phyloP scores from a whole-genome alignment of 2,888 invertebrate genomes.

The Drosophila basisetae region DNA sequence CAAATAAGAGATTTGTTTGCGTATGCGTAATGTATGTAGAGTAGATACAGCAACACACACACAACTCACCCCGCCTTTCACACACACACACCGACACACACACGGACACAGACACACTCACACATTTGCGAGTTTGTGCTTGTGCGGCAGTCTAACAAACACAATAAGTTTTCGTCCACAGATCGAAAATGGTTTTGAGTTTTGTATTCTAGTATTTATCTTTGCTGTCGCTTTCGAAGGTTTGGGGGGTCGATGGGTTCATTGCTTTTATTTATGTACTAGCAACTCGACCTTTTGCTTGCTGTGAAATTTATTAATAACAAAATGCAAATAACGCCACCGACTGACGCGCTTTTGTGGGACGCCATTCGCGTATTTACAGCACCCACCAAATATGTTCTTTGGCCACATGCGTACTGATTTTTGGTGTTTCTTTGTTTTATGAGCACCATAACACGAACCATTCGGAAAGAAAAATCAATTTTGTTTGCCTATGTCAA shows the following conservation, averaged over 20 bases:
- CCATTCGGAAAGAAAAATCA: slow-evolving; percentile 50
- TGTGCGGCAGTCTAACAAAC: slow-evolving; percentile 46
- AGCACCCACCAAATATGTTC: slow-evolving; percentile 6
- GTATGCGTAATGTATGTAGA: slow-evolving; percentile 50
- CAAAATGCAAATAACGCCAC: slow-evolving; percentile 72
- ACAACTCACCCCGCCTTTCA: not conserved
- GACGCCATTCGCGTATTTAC: slow-evolving; percentile 4
- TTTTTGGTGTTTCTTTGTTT: slow-evolving; percentile 39
- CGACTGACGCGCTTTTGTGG: slow-evolving; percentile 42
- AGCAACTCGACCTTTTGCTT: slow-evolving; percentile 48
- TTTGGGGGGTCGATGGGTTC: not conserved
- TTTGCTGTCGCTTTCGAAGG: slow-evolving; percentile 1
- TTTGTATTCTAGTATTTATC: slow-evolving; percentile 30
- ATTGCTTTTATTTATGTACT: slow-evolving; percentile 32
- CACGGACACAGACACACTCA: not conserved
- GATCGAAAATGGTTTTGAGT: slow-evolving; percentile 56
- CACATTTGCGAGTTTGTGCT: slow-evolving; percentile 5
- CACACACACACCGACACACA: slow-evolving; percentile 13
- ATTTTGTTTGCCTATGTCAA: slow-evolving; percentile 55
- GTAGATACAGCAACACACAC: slow-evolving; percentile 20
- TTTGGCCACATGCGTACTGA: slow-evolving; percentile 20
- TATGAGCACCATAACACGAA: slow-evolving; percentile 51
- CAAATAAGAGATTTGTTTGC: slow-evolving; percentile 63
- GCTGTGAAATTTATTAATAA: slow-evolving; percentile 72
- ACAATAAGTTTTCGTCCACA: slow-evolving; percentile 48